Base-by-base conservation (phyloP, 2,888 invertebrate genomes). In the Pecten maximus region DNA sequence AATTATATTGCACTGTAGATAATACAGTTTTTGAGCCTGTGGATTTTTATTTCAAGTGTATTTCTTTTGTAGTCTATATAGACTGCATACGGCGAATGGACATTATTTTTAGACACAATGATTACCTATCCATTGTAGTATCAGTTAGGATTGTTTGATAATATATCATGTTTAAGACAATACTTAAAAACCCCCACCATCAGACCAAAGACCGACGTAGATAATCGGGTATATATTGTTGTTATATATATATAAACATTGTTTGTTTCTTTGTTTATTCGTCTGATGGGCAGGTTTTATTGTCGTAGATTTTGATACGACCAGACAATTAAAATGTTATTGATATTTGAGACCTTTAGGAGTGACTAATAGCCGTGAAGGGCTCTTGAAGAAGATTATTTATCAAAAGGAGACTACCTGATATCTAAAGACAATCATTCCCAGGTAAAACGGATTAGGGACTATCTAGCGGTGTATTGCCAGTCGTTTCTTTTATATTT, bases 261-360 rank as follows among this genome's bases (percentile, higher is more conserved):
- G 3, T n/a, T 16, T 54, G 2, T 19, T 54, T 54, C 74, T 35
- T 74, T 74, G 74, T 74, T 74, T 74, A 74, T 74, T 35, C 4
- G 28, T 74, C 4, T 8, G 28, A 15, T 74, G 10, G 2, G 74
- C 35, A 28, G 10, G 74, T 74, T 74, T 23, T 35, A 74, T 74
- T 74, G 74, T 74, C 6, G 0, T 2, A 35, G 6, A 12, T 74
- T 6, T 28, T 35, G 28, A 2, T 74, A 28, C 0, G 74, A 28
- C 74, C 35, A 74, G 74, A 74, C 74, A 74, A 35, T 74, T 74
- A 74, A 74, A 28, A 35, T 74, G 74, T 74, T 74, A 74, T 74
- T 35, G 74, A 74, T 74, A 74, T 60, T 60, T 6, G 60, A 60
- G 60, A 35, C 74, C 15, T 35, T 28, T 35, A 28, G 0, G 74